Conservation (phyloP, 2,888 invertebrate species). For the Ormyrus nitidulus region DNA sequence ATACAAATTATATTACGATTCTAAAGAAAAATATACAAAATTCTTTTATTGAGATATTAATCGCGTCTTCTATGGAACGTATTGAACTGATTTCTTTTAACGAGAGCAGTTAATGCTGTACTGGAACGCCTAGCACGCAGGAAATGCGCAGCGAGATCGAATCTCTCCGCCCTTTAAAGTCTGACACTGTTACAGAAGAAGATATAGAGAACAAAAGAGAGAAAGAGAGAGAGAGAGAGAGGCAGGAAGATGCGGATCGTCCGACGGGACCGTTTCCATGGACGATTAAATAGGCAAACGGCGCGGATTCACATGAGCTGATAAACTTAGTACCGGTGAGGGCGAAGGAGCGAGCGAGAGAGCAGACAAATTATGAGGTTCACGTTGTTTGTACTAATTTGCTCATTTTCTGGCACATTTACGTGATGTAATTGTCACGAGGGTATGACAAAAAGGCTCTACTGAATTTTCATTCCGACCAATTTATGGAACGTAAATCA, state of each 20-base stretch:
- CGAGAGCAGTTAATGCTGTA: slow-evolving; percentile 30
- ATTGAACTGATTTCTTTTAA: slow-evolving; percentile 26
- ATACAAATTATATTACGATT: too few species aligned
- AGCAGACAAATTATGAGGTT: slow-evolving; percentile 27
- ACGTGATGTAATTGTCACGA: slow-evolving; percentile 17
- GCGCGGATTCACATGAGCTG: slow-evolving; percentile 39
- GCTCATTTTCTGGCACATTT: slow-evolving; percentile 35
- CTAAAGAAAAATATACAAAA: too few species aligned
- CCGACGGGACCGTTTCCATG: slow-evolving; percentile 45
- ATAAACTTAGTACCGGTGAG: slow-evolving; percentile 35
- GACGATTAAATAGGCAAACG: slow-evolving; percentile 49
- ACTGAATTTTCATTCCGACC: slow-evolving; percentile 4
- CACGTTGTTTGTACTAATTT: slow-evolving; percentile 29
- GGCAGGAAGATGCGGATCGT: slow-evolving; percentile 1
- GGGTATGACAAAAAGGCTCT: slow-evolving; percentile 4
- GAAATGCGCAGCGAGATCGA: too few species aligned
- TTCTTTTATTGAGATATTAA: too few species aligned
- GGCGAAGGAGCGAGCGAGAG: neutral
- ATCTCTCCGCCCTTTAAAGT: too few species aligned
- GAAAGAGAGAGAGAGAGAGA: neutral
- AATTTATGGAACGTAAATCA: too few species aligned
- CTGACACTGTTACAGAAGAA: too few species aligned
- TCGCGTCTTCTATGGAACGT: too few species aligned
- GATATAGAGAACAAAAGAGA: neutral
- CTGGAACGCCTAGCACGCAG: too few species aligned